Evolutionary conservation across 2,797 vertebrate genomes (phyloP).

Genomic region (Morus bassanus): DNA sequence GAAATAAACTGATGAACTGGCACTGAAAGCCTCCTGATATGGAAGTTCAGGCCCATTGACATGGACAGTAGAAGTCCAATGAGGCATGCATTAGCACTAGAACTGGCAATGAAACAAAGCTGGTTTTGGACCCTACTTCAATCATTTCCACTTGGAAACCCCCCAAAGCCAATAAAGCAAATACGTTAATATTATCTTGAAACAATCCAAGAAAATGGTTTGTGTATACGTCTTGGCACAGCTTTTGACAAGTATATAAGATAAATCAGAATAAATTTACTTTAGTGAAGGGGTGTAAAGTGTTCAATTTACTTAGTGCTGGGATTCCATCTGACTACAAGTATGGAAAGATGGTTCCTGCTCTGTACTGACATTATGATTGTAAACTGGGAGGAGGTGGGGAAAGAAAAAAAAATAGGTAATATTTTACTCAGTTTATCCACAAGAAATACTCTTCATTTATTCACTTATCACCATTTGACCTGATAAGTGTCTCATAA

Average conservation of each 20-base stretch:
- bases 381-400: background rate
- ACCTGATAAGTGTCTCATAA: slow-evolving; percentile 8
- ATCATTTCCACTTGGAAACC: slow-evolving; percentile 68
- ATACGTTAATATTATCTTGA: slow-evolving; percentile 66
- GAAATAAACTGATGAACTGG: background rate
- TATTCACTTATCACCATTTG: slow-evolving; percentile 3
- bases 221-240: slow-evolving; percentile 74
- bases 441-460: background rate
- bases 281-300: slow-evolving; percentile 14
- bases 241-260: slow-evolving; percentile 61
- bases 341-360: background rate
- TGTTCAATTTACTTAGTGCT: background rate
- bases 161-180: slow-evolving; percentile 73
- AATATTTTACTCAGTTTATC: background rate
- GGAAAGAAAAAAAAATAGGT: background rate
- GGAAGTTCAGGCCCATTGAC: background rate
- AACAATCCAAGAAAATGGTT: slow-evolving; percentile 73
- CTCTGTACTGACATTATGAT: background rate
- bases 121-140: slow-evolving; percentile 72
- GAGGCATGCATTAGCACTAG: slow-evolving; percentile 25
- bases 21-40: background rate
- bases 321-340: background rate
- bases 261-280: slow-evolving; percentile 71
- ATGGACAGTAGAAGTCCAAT: background rate
- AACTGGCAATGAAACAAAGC: slow-evolving; percentile 56